Evolutionary conservation across 2,113 vertebrate genomes (phyloP).

Genomic region (Limanda limanda): DNA sequence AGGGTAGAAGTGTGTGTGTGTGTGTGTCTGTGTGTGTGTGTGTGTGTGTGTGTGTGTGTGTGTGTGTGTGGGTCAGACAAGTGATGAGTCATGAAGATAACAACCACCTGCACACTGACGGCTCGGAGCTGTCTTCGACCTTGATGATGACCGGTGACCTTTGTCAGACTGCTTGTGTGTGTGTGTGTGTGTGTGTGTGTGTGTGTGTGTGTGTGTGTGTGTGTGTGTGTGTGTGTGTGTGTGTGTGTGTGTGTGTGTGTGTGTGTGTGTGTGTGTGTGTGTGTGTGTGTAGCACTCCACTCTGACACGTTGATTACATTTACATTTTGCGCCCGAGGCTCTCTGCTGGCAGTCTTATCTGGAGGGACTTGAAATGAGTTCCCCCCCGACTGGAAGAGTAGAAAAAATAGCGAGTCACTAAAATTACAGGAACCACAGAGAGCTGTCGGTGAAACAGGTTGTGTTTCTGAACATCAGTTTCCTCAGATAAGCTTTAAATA

Average conservation of each 20-base stretch:
- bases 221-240: neutral
- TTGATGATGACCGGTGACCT: neutral
- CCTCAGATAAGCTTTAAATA: neutral
- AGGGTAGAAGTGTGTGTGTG: neutral
- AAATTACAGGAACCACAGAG: neutral
- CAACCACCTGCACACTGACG: neutral
- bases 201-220: neutral
- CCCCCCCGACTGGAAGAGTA: neutral
- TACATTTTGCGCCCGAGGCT: neutral
- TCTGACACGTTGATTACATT: conserved; percentile 17
- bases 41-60: neutral
- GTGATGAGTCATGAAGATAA: conserved; percentile 39
- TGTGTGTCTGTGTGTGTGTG: neutral
- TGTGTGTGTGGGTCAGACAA: neutral
- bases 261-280: conserved; percentile 14
- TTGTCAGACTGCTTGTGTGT: conserved; percentile 3
- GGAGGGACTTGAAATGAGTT: neutral
- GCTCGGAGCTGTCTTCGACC: conserved; percentile 23
- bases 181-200: too few relatives aligned
- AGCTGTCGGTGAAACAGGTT: neutral
- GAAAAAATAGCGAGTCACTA: neutral
- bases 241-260: neutral
- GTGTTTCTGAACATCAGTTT: neutral
- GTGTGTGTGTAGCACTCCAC: neutral
- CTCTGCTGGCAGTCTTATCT: neutral